Percentiles rank a stretch among this genome's conserved stretches.
phyloP scores from a whole-genome alignment of 1,140 invertebrate species.

The Mercenaria mercenaria region DNA sequence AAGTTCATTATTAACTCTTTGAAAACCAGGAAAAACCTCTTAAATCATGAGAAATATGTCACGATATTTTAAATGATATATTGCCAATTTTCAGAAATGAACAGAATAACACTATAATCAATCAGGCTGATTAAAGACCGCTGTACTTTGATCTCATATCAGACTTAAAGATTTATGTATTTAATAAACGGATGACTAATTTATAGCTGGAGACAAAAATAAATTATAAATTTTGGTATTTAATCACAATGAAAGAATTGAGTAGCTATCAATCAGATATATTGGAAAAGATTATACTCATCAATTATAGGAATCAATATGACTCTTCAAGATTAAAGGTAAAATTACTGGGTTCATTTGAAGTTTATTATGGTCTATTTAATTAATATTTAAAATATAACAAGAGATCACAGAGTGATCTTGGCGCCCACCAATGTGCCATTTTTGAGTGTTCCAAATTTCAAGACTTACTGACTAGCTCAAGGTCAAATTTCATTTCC shows the following conservation, averaged over 20 bases:
- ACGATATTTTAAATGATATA: background rate
- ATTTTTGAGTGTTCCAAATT: no score
- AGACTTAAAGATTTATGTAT: conserved; percentile 33
- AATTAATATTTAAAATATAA: no score
- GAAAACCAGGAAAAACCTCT: background rate
- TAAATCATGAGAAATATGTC: background rate
- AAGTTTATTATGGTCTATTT: no score
- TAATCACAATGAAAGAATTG: conserved; percentile 5
- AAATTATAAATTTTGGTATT: conserved; percentile 2
- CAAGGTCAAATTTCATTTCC: no score
- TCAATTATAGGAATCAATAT: background rate
- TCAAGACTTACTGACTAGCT: no score
- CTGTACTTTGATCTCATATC: conserved; percentile 33
- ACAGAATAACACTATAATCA: background rate
- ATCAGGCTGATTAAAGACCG: conserved; percentile 8
- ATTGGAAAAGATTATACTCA: background rate
- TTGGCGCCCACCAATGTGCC: no score
- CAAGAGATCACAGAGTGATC: no score
- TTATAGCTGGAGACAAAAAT: background rate
- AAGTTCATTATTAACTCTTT: background rate
- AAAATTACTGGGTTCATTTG: no score
- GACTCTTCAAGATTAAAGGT: background rate
- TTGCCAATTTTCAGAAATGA: background rate
- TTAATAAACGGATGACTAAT: conserved; percentile 43
- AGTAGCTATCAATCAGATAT: background rate